Base-by-base conservation (phyloP, 2,113 vertebrate species). In the Hystrix cristata region DNA sequence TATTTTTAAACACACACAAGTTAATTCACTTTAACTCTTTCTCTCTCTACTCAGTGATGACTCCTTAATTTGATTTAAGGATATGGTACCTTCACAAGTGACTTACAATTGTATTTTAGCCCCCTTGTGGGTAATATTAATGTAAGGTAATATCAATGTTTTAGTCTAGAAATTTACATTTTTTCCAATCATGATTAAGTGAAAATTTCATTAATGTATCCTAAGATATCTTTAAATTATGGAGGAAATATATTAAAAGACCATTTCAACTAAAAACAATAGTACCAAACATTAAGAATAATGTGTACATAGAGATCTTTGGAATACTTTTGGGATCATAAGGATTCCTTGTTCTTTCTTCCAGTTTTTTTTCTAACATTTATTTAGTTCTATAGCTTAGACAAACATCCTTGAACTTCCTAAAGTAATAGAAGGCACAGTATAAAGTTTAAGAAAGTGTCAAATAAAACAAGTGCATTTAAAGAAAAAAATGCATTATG, bases 401-500 rank as follows among this genome's bases (percentile, higher is more conserved):
- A 87, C 3, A 91, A 72, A 71, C 2, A 64, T 60, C 16, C 12
- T 84, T 76, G 29, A 83, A 27, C 1, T 83, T 76, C 10, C 48
- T 21, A 51, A 95, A 60, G 67, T 64, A 74, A 34, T 55, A 80
- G 5, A 85, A 79, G 4, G 1, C 3, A 69, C 87, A 14, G 57
- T 82, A 81, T 16, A 13, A 78, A 89, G 7, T 48, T 90, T 60
- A 74, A n/a, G 2, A 72, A 83, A 3, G 0, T 91, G 6, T 92
- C 18, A 65, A 88, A 85, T 85, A 55, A 62, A 89, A 64, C 13
- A 78, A 85, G 1, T n/a, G 21, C 0, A 1, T 60, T 92, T 89
- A 82, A 80, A 83, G 14, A 10, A 78, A 93, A 19, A 95, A 76
- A 76, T 88, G 43, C 71, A 87, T 76, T 85, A 48, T 81, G 19